Evolutionary conservation across 2,113 vertebrate species (phyloP), one percentile per base, ranked within the genome.

Genomic region (Mobula hypostoma): DNA sequence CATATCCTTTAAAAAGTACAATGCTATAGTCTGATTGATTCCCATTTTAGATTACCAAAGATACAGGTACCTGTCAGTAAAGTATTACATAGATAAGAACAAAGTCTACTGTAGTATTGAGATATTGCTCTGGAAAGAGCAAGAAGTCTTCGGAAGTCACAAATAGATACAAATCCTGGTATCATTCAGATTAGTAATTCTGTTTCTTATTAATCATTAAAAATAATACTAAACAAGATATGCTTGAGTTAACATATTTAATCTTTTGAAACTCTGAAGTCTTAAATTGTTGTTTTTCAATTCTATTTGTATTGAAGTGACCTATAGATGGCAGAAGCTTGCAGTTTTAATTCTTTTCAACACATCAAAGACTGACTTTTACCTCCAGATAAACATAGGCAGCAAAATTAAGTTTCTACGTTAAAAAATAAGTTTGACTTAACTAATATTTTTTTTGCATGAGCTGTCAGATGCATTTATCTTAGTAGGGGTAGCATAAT

Each of bases 241-340:
- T 66, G 32, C 7, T 1, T 6, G 61, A 90, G 7, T 24, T 4
- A 5, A 0, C 36, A n/a, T 68, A 82, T 82, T 93, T 40, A 72
- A 2, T 27, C 48, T 76, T 93, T 74, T 24, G 24, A 93, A 48
- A 3, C 27, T 29, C 19, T 27, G 24, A 74, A 19, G 21, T 93
- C 32, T 93, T 40, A 68, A 68, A 32, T 14, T 36, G 32, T 29
- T 72, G 24, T 48, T 91, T n/a, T 48, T 29, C 17, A 24, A 92
- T 40, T 92, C 66, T 24, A 40, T 36, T 72, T 92, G 40, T 40
- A 9, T 11, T 74, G 29, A 66, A 27, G 5, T 93, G 91, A 27
- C 70, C 91, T 93, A 36, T 48, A 93, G 91, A 29, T 93, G 91
- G 91, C 91, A 93, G 9, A 19, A 74, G 68, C 15, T 40, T 93